These are phyloP conservation scores for Eulemur mongoz DNA, from an alignment of 2,797 vertebrate species.

Conservation along the genomic window DNA sequence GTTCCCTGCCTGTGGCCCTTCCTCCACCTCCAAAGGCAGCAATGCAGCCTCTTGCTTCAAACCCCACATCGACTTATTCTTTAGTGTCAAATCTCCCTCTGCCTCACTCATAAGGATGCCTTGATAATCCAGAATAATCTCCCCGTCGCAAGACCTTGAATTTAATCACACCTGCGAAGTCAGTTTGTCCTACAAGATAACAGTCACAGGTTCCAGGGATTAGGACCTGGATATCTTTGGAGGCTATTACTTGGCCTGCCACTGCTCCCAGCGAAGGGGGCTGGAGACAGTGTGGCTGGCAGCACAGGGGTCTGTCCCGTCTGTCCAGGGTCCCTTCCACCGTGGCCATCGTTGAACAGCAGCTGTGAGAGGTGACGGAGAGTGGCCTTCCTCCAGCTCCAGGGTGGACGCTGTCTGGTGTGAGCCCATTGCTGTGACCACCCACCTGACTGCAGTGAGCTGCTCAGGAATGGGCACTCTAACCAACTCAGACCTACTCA, in stretches of 20 bases:
- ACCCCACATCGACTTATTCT: too few relatives aligned
- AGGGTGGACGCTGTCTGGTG: fast-evolving
- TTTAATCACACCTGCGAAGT: neutral
- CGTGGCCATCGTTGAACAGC: fast-evolving
- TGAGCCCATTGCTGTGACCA: fast-evolving
- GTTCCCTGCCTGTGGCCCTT: too few relatives aligned
- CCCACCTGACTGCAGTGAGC: neutral
- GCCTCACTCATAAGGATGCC: neutral
- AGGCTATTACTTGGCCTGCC: fast-evolving
- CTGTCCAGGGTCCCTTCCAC: fast-evolving
- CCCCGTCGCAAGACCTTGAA: neutral
- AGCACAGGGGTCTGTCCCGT: neutral
- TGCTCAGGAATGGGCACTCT: neutral
- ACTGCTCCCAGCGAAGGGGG: neutral
- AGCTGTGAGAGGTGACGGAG: neutral
- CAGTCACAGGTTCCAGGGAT: neutral
- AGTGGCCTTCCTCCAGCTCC: neutral
- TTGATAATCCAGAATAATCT: neutral
- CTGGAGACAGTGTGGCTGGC: too few relatives aligned
- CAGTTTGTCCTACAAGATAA: neutral
- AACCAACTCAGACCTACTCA: neutral
- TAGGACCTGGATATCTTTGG: neutral
- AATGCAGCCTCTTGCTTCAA: too few relatives aligned
- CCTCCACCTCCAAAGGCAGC: neutral
- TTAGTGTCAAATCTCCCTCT: neutral